These are phyloP conservation scores for Pelmatolapia mariae DNA, from an alignment of 2,113 vertebrate species.

Conservation along the genomic window DNA sequence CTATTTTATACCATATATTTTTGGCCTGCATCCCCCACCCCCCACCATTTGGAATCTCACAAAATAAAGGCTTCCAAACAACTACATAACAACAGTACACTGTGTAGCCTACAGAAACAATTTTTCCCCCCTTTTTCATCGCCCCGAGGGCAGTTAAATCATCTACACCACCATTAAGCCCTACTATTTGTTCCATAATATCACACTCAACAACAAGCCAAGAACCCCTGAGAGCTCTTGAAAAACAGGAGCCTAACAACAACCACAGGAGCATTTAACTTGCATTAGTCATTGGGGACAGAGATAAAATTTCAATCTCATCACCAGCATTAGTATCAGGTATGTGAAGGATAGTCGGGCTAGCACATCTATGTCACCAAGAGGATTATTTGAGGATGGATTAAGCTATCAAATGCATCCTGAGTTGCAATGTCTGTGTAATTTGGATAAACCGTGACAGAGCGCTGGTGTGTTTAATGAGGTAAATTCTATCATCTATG, in stretches of 20 bases:
- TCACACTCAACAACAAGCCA: slow-evolving; percentile 62
- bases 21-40: neutral
- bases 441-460: neutral
- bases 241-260: slow-evolving; percentile 64
- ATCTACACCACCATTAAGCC: slow-evolving; percentile 57
- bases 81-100: slow-evolving; percentile 28
- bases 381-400: slow-evolving; percentile 6
- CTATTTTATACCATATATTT: neutral
- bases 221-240: slow-evolving; percentile 58
- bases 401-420: neutral
- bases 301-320: slow-evolving; percentile 51
- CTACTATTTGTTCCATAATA: slow-evolving; percentile 67
- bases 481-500: neutral
- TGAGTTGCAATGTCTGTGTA: neutral
- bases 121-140: slow-evolving; percentile 38
- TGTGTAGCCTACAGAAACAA: slow-evolving; percentile 19
- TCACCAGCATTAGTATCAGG: neutral
- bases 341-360: neutral
- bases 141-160: slow-evolving; percentile 60
- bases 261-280: slow-evolving; percentile 58
- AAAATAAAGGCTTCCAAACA: slow-evolving; percentile 7
- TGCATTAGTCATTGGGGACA: slow-evolving; percentile 45
- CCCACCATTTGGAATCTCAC: neutral
- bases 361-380: neutral
- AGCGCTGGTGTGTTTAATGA: neutral